Evolutionary conservation across 2,113 vertebrate genomes (phyloP).

Genomic region (Seriola quinqueradiata): DNA sequence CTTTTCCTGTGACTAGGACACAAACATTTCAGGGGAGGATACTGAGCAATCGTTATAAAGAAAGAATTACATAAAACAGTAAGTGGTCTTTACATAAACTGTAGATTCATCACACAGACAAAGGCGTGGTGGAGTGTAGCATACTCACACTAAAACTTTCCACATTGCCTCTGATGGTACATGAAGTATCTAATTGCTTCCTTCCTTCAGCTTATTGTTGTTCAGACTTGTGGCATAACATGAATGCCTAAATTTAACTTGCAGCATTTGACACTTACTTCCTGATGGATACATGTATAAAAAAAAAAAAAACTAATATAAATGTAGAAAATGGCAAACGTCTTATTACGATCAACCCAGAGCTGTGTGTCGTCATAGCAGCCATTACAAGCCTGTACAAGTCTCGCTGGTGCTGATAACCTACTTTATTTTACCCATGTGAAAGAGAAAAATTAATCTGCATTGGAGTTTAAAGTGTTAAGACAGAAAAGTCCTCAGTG

Average conservation of each 20-base stretch:
- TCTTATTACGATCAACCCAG: neutral
- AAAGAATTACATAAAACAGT: neutral
- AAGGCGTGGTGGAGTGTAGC: neutral
- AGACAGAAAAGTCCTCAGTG: neutral
- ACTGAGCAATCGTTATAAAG: neutral
- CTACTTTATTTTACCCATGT: fast-evolving
- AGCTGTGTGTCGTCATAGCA: too few species aligned
- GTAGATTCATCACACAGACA: neutral
- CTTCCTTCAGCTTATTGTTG: neutral
- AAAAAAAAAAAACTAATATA: too few species aligned
- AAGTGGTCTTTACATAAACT: neutral
- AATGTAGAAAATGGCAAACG: neutral
- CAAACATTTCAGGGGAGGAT: neutral
- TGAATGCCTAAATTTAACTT: too few species aligned
- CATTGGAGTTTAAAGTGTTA: slow-evolving; percentile 35
- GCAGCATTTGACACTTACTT: neutral
- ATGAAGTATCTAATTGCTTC: neutral
- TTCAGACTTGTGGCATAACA: neutral
- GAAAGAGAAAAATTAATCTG: neutral
- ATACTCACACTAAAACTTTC: neutral
- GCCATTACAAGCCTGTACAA: neutral
- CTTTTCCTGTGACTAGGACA: slow-evolving; percentile 36
- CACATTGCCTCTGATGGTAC: neutral
- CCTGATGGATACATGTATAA: neutral
- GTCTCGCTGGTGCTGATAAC: neutral